These are phyloP conservation scores for Ephydatia muelleri DNA, from an alignment of 37 sponge, comb jelly and placozoan genomes.

Conservation along the genomic window DNA sequence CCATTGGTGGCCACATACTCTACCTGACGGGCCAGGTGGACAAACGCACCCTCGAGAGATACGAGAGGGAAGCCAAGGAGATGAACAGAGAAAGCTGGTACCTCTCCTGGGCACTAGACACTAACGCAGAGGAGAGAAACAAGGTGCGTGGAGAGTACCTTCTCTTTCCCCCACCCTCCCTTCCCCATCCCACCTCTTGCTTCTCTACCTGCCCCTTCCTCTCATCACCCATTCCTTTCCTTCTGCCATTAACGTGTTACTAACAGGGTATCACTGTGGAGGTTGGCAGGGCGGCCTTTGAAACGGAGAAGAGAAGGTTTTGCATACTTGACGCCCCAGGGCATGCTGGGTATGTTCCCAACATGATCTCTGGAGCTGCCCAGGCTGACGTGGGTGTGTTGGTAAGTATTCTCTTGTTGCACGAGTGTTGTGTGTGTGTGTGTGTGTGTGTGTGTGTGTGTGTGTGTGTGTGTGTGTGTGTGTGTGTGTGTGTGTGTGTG, in stretches of 20 bases:
- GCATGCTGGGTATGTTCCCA: conserved; percentile 96
- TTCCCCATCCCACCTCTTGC: neutral
- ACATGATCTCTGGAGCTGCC: conserved; percentile 98
- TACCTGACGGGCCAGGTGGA: conserved; percentile 95
- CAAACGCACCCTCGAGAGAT: conserved; percentile 98
- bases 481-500: neutral
- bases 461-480: too few relatives aligned
- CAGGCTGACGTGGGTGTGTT: conserved; percentile 97
- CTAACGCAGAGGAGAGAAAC: conserved; percentile 96
- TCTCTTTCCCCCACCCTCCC: neutral
- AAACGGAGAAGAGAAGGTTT: conserved; percentile 95
- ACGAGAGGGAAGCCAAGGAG: conserved; percentile 97
- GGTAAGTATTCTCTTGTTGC: conserved; percentile 18
- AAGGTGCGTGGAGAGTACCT: conserved; percentile 51
- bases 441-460: neutral
- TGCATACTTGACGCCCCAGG: conserved; percentile 98
- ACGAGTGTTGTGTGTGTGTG: neutral
- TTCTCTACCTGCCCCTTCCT: neutral
- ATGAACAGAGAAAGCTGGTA: conserved; percentile 99
- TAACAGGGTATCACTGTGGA: conserved; percentile 97
- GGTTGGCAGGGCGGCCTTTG: conserved; percentile 94
- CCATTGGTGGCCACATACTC: conserved; percentile 98
- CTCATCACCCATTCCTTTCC: too few relatives aligned
- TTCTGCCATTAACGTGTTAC: neutral
- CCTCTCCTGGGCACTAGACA: conserved; percentile 98